Evolutionary conservation across 2,797 vertebrate genomes (phyloP).

Genomic region (Chiloscyllium punctatum): DNA sequence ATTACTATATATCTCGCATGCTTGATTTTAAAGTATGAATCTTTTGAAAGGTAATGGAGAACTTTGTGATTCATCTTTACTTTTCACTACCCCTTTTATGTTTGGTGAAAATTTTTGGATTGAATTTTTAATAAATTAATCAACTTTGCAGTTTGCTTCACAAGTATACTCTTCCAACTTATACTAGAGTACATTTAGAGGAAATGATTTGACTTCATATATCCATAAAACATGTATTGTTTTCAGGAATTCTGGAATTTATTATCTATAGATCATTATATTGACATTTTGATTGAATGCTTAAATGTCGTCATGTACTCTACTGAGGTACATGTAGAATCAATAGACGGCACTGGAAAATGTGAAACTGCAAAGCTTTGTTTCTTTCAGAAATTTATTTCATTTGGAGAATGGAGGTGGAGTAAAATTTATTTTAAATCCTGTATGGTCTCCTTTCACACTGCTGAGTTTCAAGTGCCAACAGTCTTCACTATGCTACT

Average conservation of each 20-base stretch:
- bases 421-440: not conserved
- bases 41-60: not conserved
- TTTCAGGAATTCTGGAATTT: not conserved
- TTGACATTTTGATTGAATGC: not conserved
- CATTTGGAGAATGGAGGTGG: not conserved
- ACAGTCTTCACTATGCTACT: not conserved
- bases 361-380: not conserved
- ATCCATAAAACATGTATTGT: not conserved
- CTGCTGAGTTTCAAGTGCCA: not conserved
- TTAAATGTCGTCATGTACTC: slow-evolving; percentile 1
- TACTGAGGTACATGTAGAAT: not conserved
- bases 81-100: not conserved
- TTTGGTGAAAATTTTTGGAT: slow-evolving; percentile 20
- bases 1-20: not conserved
- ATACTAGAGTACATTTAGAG: not conserved
- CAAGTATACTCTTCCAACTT: not conserved
- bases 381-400: not conserved
- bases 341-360: no score
- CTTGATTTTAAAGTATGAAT: not conserved
- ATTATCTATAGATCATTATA: not conserved
- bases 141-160: not conserved
- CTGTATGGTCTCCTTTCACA: not conserved
- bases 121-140: not conserved
- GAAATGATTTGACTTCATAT: not conserved
- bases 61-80: not conserved